These are phyloP conservation scores for Nasonovia ribisnigri DNA, from an alignment of 2,888 invertebrate genomes.

Conservation along the genomic window DNA sequence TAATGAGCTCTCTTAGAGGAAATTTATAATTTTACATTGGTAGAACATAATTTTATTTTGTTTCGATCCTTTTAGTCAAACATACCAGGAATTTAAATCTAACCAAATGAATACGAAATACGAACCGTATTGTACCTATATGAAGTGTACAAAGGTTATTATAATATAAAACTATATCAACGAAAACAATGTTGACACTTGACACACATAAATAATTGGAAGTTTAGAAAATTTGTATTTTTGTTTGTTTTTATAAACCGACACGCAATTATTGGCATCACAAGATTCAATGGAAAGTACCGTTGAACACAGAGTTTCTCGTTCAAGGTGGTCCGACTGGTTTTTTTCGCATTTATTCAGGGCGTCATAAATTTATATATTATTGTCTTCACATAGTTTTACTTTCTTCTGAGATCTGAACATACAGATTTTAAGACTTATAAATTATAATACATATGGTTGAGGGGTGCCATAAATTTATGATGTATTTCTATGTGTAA, in stretches of 20 bases:
- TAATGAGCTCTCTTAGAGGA: background rate
- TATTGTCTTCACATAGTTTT: slow-evolving; percentile 33
- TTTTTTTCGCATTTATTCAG: slow-evolving; percentile 49
- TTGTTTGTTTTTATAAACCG: background rate
- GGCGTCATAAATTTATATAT: slow-evolving; percentile 35
- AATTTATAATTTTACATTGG: background rate
- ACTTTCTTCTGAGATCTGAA: slow-evolving; percentile 44
- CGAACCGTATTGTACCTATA: background rate
- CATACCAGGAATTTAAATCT: background rate
- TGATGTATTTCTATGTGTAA: too few species aligned
- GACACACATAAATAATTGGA: background rate
- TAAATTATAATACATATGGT: background rate
- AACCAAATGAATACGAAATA: background rate
- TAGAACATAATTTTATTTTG: background rate
- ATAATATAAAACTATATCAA: background rate
- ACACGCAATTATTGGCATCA: background rate
- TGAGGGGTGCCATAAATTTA: background rate
- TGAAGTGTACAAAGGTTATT: background rate
- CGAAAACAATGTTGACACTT: background rate
- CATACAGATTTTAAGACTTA: background rate
- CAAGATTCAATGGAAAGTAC: slow-evolving; percentile 60
- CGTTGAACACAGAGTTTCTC: slow-evolving; percentile 53
- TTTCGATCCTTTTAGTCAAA: background rate
- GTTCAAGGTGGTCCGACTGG: slow-evolving; percentile 58
- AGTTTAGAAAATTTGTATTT: background rate